Evolutionary conservation across 37 sponge, comb jelly and placozoan species (phyloP), one percentile per base, ranked within the genome.

Genomic region (Hexactinellida sp.): DNA sequence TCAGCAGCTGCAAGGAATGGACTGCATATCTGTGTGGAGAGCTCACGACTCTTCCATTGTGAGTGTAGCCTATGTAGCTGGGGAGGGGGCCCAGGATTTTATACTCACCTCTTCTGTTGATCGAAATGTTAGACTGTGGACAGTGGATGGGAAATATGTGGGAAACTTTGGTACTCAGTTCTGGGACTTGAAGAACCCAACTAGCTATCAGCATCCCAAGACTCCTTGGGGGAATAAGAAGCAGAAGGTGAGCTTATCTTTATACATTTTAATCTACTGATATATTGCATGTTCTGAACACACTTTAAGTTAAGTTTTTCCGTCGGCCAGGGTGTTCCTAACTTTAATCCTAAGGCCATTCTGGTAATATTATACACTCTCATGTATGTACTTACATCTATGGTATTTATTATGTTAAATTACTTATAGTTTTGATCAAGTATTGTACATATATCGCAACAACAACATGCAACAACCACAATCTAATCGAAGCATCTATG

Each of bases 101-200:
- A 83, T 98, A 7, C 84, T 95, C 36, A 89, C 94, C 0, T 86
- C 89, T 36, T 93, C 96, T n/a, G 93, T 88, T 10, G 96, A 95
- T 87, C 82, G 90, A 36, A 92, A 91, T 0, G 93, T 90, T 55
- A 37, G 93, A 38, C 82, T 98, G 54, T 98, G 99, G 99, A 98
- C 90, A 24, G 37, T 91, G 3, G 54, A 88, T 30, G 96, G 99
- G 25, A 88, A 93, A 83, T 92, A 82, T 55, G 87, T 98, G 5
- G 99, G 99, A 28, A 93, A 87, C n/a, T 98, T 98, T 91, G 99
- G 99, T 0, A 96, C 87, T 25, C 84, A 85, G 38, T 84, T 54
- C n/a, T 91, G 92, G 92, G 54, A 87, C 37, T 39, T 91, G 36
- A 83, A 83, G 36, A 37, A 24, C 35, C 89, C 92, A 0, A n/a